phyloP scores from a whole-genome alignment of 2,888 invertebrate genomes.

The Macrophya alboannulata region DNA sequence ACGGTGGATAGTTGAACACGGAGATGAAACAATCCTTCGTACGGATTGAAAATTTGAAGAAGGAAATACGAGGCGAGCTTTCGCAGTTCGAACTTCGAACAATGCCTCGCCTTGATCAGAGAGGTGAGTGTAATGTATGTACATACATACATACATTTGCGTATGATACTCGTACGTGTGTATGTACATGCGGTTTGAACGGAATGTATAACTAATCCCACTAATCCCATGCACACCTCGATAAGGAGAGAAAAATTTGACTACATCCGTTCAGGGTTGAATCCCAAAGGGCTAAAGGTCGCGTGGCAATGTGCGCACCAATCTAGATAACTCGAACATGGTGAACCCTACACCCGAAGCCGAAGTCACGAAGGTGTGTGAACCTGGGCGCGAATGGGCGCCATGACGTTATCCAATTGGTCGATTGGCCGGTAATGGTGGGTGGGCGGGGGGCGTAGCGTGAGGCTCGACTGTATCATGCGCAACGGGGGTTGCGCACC shows the following conservation, averaged over 20 bases:
- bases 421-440: conserved; percentile 77
- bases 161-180: too few relatives aligned
- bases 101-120: too few relatives aligned
- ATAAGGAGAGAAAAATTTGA: too few relatives aligned
- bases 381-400: conserved; percentile 70
- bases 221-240: too few relatives aligned
- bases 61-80: background rate
- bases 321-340: conserved; percentile 36
- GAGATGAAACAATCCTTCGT: background rate
- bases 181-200: too few relatives aligned
- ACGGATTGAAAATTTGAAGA: background rate
- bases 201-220: too few relatives aligned
- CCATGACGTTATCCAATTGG: conserved; percentile 76
- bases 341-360: conserved; percentile 27
- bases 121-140: too few relatives aligned
- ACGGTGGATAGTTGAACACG: background rate
- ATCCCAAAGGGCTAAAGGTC: conserved; percentile 56
- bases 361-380: conserved; percentile 52
- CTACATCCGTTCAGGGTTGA: background rate
- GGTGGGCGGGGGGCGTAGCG: conserved; percentile 76
- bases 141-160: too few relatives aligned
- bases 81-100: too few relatives aligned
- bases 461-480: conserved; percentile 68
- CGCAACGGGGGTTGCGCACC: conserved; percentile 74
- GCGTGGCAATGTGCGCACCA: conserved; percentile 58